These are phyloP conservation scores for Drosophila suboccidentalis DNA, from an alignment of 2,888 invertebrate species.

Conservation along the genomic window DNA sequence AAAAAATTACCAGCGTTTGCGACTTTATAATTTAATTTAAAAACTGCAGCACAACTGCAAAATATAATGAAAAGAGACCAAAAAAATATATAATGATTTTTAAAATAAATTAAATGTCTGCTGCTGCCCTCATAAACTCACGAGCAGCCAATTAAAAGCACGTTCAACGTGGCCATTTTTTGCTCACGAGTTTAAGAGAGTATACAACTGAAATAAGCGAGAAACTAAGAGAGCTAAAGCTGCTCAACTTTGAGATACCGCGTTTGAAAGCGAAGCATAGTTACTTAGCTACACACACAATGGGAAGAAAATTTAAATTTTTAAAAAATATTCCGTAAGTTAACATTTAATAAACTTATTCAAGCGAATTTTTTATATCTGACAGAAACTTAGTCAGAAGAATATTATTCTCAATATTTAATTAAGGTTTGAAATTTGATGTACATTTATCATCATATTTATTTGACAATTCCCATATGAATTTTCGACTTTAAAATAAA, in stretches of 20 bases:
- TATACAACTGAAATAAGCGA: constrained; percentile 1
- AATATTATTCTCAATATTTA: no score
- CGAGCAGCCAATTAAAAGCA: constrained; percentile 77
- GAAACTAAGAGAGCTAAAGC: not conserved
- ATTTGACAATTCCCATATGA: no score
- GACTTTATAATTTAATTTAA: constrained; percentile 79
- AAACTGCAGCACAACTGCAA: constrained; percentile 61
- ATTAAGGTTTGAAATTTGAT: no score
- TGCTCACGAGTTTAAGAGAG: constrained; percentile 39
- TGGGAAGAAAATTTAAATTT: not conserved
- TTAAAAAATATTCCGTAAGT: not conserved
- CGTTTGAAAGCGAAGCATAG: not conserved
- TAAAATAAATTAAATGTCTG: constrained; percentile 82
- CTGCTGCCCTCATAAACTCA: constrained; percentile 75
- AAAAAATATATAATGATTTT: constrained; percentile 64
- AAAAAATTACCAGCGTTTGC: constrained; percentile 51
- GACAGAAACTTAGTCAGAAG: no score
- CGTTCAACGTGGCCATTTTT: constrained; percentile 53
- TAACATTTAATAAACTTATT: not conserved
- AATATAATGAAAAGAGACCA: constrained; percentile 14
- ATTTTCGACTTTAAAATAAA: no score
- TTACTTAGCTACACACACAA: not conserved
- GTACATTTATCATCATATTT: no score
- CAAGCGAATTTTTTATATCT: no score
- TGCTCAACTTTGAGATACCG: constrained; percentile 2